Base-by-base conservation (phyloP, 1,140 invertebrate species). In the Trichonephila inaurata region DNA sequence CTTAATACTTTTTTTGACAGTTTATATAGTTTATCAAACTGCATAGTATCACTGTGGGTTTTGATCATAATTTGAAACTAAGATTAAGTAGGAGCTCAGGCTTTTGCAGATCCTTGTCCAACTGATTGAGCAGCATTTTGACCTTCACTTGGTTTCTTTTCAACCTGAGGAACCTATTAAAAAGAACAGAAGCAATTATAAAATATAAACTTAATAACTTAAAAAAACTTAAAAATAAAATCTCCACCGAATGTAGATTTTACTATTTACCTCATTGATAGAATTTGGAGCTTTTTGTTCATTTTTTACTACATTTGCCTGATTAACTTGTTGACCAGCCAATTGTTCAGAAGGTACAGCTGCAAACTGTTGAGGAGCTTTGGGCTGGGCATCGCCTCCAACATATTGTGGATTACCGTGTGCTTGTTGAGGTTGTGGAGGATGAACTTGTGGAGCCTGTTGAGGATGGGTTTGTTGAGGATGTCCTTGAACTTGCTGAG, bases 321-420 rank as follows among this genome's bases (percentile, higher is more conserved):
- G 66, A 14, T 4, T 58, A 24, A 85, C 81, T 69, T 90, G 89
- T 24, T 28, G 28, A 24, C 24, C 7, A 90, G 69, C 90, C 94
- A 24, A 91, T 61, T 88, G 95, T 94, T 66, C 94, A 60, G 95
- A 94, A 72, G 62, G 77, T n/a, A 28, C 93, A 62, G 60, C 21
- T 40, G 19, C 82, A 60, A 60, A 77, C 51, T 88, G 88, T n/a
- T 91, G 69, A 60, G 28, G 89, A 40, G 14, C 24, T 86, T 72
- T 18, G 10, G 88, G 88, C 24, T 64, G 89, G 58, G 61, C 44
- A 85, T 91, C 18, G 51, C 87, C 90, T 93, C 87, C 91, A 44
- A 91, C 92, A 62, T 94, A 94, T n/a, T 86, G 89, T 44, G 92
- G 81, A 16, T 94, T 94, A 51, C n/a, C 40, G 1, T 93, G 83